These are phyloP conservation scores for Danio kyathit DNA, from an alignment of 2,797 vertebrate genomes.

Conservation along the genomic window DNA sequence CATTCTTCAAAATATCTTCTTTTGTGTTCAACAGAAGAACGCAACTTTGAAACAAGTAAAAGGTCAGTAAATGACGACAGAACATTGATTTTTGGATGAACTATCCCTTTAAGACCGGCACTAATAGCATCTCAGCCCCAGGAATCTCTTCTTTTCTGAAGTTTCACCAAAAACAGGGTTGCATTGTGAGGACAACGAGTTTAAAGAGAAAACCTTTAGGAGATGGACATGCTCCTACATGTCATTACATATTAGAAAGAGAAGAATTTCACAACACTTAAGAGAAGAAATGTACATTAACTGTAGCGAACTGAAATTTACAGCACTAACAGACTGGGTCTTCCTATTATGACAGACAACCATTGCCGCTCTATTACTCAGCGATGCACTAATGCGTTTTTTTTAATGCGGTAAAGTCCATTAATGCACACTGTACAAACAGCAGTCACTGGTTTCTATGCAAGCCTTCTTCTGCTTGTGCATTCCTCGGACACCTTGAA, in stretches of 20 bases:
- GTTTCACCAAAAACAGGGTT: slow-evolving; percentile 50
- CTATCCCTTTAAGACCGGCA: too few species aligned
- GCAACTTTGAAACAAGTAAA: too few species aligned
- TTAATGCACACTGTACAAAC: background rate
- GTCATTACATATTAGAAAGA: slow-evolving; percentile 71
- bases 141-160: slow-evolving; percentile 11
- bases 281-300: slow-evolving; percentile 70
- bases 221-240: slow-evolving; percentile 71
- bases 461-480: slow-evolving; percentile 4
- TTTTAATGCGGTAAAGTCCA: slow-evolving; percentile 5
- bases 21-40: too few species aligned
- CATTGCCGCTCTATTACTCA: slow-evolving; percentile 56
- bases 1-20: too few species aligned
- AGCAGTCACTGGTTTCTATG: background rate
- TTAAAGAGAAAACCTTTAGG: slow-evolving; percentile 59
- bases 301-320: slow-evolving; percentile 58
- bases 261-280: slow-evolving; percentile 74
- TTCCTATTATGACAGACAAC: background rate
- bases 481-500: slow-evolving; percentile 41
- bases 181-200: slow-evolving; percentile 57
- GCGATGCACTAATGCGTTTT: slow-evolving; percentile 38
- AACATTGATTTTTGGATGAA: background rate
- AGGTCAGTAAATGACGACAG: background rate
- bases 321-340: background rate
- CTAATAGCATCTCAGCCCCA: background rate